Base-by-base conservation (phyloP, 2,797 vertebrate genomes). In the Pempheris klunzingeri region DNA sequence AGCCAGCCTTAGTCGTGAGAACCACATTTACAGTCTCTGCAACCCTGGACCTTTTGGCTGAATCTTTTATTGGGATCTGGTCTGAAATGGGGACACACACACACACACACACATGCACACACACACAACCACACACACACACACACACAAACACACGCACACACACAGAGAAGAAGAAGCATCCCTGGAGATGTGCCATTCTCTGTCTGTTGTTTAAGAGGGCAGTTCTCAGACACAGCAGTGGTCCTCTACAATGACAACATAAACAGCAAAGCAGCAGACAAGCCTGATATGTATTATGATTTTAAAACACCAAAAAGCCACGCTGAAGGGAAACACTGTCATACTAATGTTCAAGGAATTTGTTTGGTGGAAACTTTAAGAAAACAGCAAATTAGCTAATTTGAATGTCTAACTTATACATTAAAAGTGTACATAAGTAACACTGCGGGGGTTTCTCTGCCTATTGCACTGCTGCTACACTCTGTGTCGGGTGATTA, bases 31-130 rank as follows among this genome's bases (percentile, higher is more conserved):
- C 79, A 83, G 74, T 76, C 85, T 71, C 66, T 77, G 77, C 80
- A 90, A 85, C 86, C 83, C 88, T 44, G 76, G 83, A 87, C 87
- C 90, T 88, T 87, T 83, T 90, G 90, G 88, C 88, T 86, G 69
- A 75, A 84, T 90, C 80, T 88, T 92, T 92, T 84, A 90, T 87
- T 91, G 81, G 85, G 62, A 84, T 83, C 80, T 88, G 81, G 75
- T 87, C 77, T 85, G 71, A 85, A 76, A 86, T 73, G 50, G 55
- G 62, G 14, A 69, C 47, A 52, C 32, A 30, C 28, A 47, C 76
- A 24, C 53, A 28, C 36, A 47, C 57, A 52, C 47, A 32, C 41
- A 41, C 58, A 28, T 53, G 18, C 52, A 6, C 58, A 64, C 53
- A 28, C 30, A 49, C 58, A 44, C 28, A 67, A 52, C 50, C 49